Evolutionary conservation across 2,797 vertebrate species (phyloP).

Genomic region (Corythornis leucogaster): DNA sequence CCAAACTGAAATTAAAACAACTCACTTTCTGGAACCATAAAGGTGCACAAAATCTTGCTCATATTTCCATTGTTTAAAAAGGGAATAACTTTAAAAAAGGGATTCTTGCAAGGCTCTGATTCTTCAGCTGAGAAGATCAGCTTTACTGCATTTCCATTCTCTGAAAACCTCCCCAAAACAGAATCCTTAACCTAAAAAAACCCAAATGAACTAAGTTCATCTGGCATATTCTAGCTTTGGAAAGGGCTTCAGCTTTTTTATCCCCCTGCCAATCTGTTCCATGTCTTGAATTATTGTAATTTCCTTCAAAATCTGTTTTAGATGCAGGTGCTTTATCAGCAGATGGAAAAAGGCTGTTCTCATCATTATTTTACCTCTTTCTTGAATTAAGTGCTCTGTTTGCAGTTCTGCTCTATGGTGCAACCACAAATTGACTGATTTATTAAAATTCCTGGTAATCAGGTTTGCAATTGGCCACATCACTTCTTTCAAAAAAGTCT

Average conservation of each 20-base stretch:
- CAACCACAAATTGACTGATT: not conserved
- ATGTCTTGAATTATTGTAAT: not conserved
- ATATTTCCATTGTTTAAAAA: not conserved
- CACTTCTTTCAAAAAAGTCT: not conserved
- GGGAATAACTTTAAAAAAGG: not conserved
- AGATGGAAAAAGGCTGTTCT: not conserved
- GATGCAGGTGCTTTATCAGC: constrained; percentile 18
- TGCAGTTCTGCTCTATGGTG: not conserved
- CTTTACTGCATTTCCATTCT: not conserved
- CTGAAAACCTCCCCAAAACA: not conserved
- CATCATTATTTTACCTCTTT: not conserved
- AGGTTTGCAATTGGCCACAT: not conserved
- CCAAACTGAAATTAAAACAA: not conserved
- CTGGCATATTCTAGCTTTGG: not conserved
- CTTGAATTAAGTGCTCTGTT: not conserved
- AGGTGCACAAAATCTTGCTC: not conserved
- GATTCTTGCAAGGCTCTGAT: rapidly evolving
- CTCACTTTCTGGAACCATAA: rapidly evolving
- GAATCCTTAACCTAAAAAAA: not conserved
- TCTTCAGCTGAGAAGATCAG: not conserved
- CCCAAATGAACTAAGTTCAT: not conserved
- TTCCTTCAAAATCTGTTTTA: constrained; percentile 1
- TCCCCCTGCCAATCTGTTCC: not conserved
- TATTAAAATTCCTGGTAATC: not conserved
- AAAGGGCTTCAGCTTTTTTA: not conserved